Base-by-base conservation (phyloP, 2,888 invertebrate genomes). In the Cheilosia pagana region DNA sequence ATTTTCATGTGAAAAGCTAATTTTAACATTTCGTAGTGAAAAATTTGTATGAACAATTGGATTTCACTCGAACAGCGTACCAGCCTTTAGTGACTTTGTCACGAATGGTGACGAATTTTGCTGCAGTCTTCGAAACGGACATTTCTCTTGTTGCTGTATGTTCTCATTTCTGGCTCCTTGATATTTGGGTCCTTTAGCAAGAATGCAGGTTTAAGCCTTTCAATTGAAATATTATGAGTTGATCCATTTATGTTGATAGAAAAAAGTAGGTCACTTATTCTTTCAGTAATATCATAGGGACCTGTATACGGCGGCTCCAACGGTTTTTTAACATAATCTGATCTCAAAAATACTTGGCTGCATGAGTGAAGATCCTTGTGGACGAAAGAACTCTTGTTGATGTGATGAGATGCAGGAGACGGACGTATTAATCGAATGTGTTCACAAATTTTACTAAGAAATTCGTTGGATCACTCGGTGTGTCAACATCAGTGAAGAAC, bases 271-370 rank as follows among this genome's bases (percentile, higher is more conserved):
- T 55, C 55, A 8, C 31, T 57, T 57, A 21, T 35, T 39, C 70
- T 31, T n/a, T 77, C 60, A 14, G 88, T 48, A 7, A 89, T 72
- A 43, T 83, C 50, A 65, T 72, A 86, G 1, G 88, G 88, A 7
- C 88, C 88, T 16, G 77, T 81, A 65, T 89, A 89, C 0, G 88
- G 88, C 10, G 86, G 87, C 39, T 87, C 77, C 7, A 88, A 43
- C 1, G 67, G 63, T 55, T 41, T 39, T 19, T 63, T 74, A 5
- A 71, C 67, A 8, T 53, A 28, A 41, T 86, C 76, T 39, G 67
- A 48, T 53, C 81, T 59, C 2, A 83, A 12, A 50, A 87, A 71
- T 8, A 77, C 86, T 23, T 86, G 86, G 6, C 74, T 71, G 71
- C 77, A 86, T 3, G 60, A 60, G 12, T 70, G n/a, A 28, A 82